phyloP scores from a whole-genome alignment of 2,888 invertebrate genomes.

The Eupithecia dodoneata region DNA sequence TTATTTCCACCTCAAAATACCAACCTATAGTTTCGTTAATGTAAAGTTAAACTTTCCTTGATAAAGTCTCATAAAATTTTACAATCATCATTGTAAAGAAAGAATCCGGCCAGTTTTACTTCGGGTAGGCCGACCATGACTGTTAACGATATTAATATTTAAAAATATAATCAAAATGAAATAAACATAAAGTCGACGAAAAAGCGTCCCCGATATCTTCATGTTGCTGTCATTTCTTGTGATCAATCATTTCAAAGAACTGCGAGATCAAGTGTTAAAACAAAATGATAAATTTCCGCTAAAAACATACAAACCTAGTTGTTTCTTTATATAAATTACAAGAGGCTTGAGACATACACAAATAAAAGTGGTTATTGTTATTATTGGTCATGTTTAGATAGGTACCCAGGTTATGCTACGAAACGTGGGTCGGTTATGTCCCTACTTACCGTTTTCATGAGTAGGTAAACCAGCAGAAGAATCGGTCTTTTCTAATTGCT shows the following conservation, averaged over 20 bases:
- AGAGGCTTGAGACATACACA: neutral
- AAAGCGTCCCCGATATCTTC: slow-evolving; percentile 45
- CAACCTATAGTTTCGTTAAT: slow-evolving; percentile 1
- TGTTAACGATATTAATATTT: slow-evolving; percentile 44
- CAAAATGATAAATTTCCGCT: neutral
- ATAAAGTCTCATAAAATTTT: slow-evolving; percentile 29
- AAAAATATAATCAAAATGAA: slow-evolving; percentile 47
- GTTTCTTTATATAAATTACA: neutral
- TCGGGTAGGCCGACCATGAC: slow-evolving; percentile 41
- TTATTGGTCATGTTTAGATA: neutral
- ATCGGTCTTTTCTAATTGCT: too few relatives aligned
- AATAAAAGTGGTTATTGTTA: neutral
- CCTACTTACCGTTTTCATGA: too few relatives aligned
- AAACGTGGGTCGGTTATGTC: neutral
- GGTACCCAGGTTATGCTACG: neutral
- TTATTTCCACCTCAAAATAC: neutral
- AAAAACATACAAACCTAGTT: neutral
- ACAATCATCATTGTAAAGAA: slow-evolving; percentile 30
- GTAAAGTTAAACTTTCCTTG: slow-evolving; percentile 24
- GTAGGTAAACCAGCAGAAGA: too few relatives aligned
- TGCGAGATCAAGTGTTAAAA: slow-evolving; percentile 5
- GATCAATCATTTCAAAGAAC: slow-evolving; percentile 24
- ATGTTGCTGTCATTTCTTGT: slow-evolving; percentile 32
- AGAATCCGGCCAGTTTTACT: slow-evolving; percentile 41
- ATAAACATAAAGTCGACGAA: slow-evolving; percentile 43